phyloP scores from a whole-genome alignment of 1,140 invertebrate species.

The Conus ventricosus region DNA sequence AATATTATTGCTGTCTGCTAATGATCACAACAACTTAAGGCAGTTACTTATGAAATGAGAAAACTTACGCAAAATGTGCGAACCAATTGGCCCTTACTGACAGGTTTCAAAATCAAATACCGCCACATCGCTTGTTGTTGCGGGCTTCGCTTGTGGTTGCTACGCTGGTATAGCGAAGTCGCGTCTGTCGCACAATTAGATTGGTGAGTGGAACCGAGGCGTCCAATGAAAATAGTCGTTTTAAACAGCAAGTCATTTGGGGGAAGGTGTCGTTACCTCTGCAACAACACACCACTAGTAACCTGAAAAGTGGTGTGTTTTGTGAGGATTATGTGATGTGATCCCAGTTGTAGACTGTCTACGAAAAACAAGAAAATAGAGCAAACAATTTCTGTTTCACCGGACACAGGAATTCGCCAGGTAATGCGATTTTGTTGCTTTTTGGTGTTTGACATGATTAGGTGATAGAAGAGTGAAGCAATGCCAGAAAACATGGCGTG shows the following conservation, averaged over 20 bases:
- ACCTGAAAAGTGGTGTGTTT: not conserved
- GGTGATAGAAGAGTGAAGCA: not conserved
- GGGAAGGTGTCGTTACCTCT: constrained; percentile 22
- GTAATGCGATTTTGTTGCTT: not conserved
- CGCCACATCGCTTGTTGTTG: constrained; percentile 39
- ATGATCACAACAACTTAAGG: not conserved
- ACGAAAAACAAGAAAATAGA: not conserved
- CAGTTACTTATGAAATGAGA: not conserved
- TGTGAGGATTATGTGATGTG: not conserved
- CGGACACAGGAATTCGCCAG: not conserved
- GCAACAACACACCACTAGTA: constrained; percentile 18
- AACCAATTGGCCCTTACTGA: not conserved
- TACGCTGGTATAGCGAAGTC: not conserved
- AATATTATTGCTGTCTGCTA: too few relatives aligned
- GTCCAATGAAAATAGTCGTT: constrained; percentile 26
- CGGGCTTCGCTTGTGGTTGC: constrained; percentile 32
- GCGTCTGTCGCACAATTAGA: constrained; percentile 1
- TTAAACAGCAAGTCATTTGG: not conserved
- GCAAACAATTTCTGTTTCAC: not conserved
- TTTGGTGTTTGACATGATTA: not conserved
- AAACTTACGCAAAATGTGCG: constrained; percentile 26
- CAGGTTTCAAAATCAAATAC: not conserved
- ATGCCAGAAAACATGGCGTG: not conserved
- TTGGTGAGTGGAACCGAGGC: not conserved
- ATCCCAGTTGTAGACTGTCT: not conserved